A percentile compares a stretch with the other conserved stretches of the same genome.
phyloP scores from a whole-genome alignment of 1,140 invertebrate genomes.

The Eupristina koningsbergeri region DNA sequence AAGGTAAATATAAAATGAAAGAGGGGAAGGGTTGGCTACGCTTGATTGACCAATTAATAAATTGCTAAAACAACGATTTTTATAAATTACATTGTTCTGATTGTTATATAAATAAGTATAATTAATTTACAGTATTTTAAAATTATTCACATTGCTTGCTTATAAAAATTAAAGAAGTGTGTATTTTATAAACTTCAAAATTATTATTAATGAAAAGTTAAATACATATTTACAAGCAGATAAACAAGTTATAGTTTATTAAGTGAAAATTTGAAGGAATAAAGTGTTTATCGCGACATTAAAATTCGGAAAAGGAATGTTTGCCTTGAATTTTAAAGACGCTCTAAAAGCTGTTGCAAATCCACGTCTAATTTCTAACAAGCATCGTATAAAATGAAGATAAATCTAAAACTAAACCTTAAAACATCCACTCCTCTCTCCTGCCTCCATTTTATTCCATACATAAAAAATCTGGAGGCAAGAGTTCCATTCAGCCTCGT shows the following conservation, averaged over 20 bases:
- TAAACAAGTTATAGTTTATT: not conserved
- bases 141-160: too few relatives aligned
- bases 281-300: not conserved
- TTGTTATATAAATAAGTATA: too few relatives aligned
- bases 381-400: constrained; percentile 5
- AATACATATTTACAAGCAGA: too few relatives aligned
- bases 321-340: not conserved
- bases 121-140: too few relatives aligned
- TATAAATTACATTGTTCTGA: too few relatives aligned
- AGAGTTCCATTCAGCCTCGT: not conserved
- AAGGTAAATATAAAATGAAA: not conserved
- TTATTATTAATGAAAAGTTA: too few relatives aligned
- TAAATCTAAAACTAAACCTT: not conserved
- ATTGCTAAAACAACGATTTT: not conserved
- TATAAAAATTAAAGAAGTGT: too few relatives aligned
- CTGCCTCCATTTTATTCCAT: not conserved
- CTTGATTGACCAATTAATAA: not conserved
- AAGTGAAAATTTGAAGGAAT: not conserved
- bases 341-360: constrained; percentile 5
- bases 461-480: constrained; percentile 22
- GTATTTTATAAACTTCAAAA: too few relatives aligned
- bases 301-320: constrained; percentile 4
- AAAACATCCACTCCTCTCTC: not conserved
- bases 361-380: constrained; percentile 36
- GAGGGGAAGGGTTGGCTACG: not conserved